phyloP scores from a whole-genome alignment of 2,888 invertebrate species.

The Strigamia crassipes region DNA sequence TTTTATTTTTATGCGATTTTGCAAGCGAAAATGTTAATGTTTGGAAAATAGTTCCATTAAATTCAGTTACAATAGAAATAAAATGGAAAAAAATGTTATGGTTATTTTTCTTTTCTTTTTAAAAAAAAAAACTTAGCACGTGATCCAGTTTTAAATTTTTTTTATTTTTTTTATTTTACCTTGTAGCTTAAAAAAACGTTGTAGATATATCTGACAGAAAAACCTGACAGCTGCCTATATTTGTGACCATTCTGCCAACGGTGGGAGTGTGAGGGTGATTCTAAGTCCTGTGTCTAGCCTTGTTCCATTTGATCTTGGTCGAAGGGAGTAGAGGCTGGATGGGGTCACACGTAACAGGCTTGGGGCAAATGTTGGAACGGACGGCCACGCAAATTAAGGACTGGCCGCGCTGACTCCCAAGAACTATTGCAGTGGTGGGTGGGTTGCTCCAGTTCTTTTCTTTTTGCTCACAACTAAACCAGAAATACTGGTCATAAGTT shows the following conservation, averaged over 20 bases:
- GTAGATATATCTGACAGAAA: slow-evolving; percentile 39
- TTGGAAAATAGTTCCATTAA: not conserved
- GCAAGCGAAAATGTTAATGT: not conserved
- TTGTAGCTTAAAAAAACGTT: not conserved
- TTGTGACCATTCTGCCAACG: slow-evolving; percentile 28
- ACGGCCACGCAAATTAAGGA: slow-evolving; percentile 38
- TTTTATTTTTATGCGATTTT: not conserved
- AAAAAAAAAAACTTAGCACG: not conserved
- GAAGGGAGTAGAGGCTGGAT: slow-evolving; percentile 26
- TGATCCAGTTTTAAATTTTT: slow-evolving; percentile 26
- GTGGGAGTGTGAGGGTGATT: slow-evolving; percentile 37
- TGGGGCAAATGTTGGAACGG: slow-evolving; percentile 37
- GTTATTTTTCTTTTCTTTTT: not conserved
- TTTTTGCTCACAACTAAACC: slow-evolving; percentile 40
- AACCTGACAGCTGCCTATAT: slow-evolving; percentile 35
- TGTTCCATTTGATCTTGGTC: slow-evolving; percentile 39
- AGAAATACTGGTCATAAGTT: slow-evolving; percentile 30
- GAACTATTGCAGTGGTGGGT: slow-evolving; percentile 34
- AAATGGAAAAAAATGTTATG: not conserved
- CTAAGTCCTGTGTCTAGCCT: slow-evolving; percentile 14
- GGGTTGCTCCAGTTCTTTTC: slow-evolving; percentile 38
- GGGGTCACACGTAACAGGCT: slow-evolving; percentile 42
- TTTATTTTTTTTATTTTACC: not conserved
- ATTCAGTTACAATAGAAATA: not conserved
- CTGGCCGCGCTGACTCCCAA: slow-evolving; percentile 42